phyloP scores from a whole-genome alignment of 2,888 invertebrate species.

The Dryococelus australis region DNA sequence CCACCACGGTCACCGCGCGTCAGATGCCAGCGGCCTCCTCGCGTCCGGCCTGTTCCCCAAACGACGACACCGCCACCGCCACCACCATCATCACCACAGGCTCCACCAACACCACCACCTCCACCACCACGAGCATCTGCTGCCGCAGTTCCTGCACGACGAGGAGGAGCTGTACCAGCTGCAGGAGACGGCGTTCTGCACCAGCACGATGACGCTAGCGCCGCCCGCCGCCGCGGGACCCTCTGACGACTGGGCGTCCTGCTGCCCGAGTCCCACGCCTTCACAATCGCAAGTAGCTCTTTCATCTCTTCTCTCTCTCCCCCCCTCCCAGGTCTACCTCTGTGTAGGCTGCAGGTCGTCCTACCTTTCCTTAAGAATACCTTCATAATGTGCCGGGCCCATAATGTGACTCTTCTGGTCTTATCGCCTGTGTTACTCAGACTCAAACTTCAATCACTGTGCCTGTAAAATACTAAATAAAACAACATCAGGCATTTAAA shows the following conservation, averaged over 20 bases:
- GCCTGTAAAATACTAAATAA: too few relatives aligned
- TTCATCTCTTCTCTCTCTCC: too few relatives aligned
- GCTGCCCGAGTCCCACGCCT: conserved; percentile 37
- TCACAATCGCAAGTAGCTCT: conserved; percentile 43
- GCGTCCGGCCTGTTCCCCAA: conserved; percentile 43
- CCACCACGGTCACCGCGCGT: conserved; percentile 47
- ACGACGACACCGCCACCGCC: conserved; percentile 44
- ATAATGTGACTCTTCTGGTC: too few relatives aligned
- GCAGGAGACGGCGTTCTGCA: conserved; percentile 39
- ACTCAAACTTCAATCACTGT: too few relatives aligned
- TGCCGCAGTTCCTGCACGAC: not conserved
- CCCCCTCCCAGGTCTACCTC: too few relatives aligned
- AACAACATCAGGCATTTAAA: too few relatives aligned
- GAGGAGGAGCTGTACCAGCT: conserved; percentile 24
- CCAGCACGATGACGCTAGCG: conserved; percentile 34
- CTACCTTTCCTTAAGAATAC: too few relatives aligned
- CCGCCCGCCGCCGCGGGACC: conserved; percentile 35
- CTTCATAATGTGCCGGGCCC: too few relatives aligned
- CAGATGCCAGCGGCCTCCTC: conserved; percentile 36
- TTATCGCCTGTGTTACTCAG: too few relatives aligned
- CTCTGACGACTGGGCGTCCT: conserved; percentile 31
- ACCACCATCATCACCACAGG: too few relatives aligned
- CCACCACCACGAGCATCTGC: not conserved
- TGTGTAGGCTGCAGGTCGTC: too few relatives aligned
- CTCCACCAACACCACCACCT: conserved; percentile 45